These are phyloP conservation scores for Poeciliopsis paucimaculata DNA, from an alignment of 2,797 vertebrate species.

Conservation along the genomic window DNA sequence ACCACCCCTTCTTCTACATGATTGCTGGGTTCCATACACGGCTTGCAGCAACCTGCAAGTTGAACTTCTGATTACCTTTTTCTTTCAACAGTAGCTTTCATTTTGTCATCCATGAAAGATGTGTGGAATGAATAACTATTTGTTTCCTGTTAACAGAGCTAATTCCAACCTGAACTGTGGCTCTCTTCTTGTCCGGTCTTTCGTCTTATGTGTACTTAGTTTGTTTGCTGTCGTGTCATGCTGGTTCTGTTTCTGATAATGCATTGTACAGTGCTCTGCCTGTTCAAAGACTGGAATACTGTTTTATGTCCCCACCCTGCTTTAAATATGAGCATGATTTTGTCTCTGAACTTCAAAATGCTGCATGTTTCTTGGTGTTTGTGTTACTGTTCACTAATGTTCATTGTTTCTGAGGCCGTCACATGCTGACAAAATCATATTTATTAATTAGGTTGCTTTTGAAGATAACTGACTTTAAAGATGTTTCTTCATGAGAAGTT, in stretches of 20 bases:
- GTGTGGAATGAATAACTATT: not conserved
- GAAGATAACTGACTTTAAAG: not conserved
- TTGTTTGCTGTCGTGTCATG: not conserved
- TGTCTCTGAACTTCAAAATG: not conserved
- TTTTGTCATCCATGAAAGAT: not conserved
- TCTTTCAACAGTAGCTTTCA: not conserved
- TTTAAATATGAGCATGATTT: not conserved
- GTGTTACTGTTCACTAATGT: not conserved
- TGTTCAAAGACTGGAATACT: not conserved
- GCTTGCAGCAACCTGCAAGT: not conserved
- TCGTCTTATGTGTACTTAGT: not conserved
- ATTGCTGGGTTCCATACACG: not conserved
- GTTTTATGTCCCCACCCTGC: not conserved
- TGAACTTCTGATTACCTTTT: not conserved
- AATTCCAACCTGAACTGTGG: not conserved
- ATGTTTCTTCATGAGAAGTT: not conserved
- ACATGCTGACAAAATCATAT: not conserved
- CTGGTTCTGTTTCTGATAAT: not conserved
- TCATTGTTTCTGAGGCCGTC: not conserved
- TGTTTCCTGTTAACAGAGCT: not conserved
- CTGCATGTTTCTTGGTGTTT: not conserved
- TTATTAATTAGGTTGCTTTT: not conserved
- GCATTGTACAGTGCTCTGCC: not conserved
- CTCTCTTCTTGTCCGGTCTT: not conserved
- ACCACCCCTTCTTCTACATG: not conserved